Conservation (phyloP, 2,888 invertebrate species). For the Heliconius ethilla region DNA sequence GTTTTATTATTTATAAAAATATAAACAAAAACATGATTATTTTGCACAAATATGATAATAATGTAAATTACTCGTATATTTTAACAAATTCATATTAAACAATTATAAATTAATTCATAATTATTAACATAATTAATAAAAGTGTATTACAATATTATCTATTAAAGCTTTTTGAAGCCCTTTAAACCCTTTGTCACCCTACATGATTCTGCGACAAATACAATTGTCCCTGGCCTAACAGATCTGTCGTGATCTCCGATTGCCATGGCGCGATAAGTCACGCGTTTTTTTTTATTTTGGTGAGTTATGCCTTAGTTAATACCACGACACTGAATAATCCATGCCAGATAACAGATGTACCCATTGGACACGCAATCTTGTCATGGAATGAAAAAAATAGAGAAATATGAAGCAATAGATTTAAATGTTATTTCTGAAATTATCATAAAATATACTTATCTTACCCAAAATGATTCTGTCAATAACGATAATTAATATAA, state of each 20-base stretch:
- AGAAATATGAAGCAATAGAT: neutral
- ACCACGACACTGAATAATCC: slow-evolving; percentile 60
- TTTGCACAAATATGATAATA: neutral
- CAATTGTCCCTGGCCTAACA: slow-evolving; percentile 56
- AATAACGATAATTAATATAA: too few species aligned
- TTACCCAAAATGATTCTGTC: too few species aligned
- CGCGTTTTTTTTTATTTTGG: slow-evolving; percentile 74
- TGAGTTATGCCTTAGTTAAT: slow-evolving; percentile 70
- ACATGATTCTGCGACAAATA: slow-evolving; percentile 63
- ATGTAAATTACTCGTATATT: neutral
- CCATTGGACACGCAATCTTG: slow-evolving; percentile 22
- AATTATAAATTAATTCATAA: neutral
- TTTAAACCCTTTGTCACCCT: slow-evolving; percentile 47
- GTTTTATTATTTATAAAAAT: neutral
- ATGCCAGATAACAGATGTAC: slow-evolving; percentile 45
- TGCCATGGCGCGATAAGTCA: slow-evolving; percentile 54
- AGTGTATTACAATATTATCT: neutral
- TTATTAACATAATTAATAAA: neutral
- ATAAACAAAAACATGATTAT: too few species aligned
- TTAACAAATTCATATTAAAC: neutral
- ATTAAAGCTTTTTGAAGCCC: too few species aligned
- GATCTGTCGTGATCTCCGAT: slow-evolving; percentile 70
- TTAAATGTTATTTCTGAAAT: neutral
- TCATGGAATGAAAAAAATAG: slow-evolving; percentile 10
- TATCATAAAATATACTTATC: too few species aligned